Conservation (phyloP, 2,113 vertebrate species). For the Nipponia nippon region DNA sequence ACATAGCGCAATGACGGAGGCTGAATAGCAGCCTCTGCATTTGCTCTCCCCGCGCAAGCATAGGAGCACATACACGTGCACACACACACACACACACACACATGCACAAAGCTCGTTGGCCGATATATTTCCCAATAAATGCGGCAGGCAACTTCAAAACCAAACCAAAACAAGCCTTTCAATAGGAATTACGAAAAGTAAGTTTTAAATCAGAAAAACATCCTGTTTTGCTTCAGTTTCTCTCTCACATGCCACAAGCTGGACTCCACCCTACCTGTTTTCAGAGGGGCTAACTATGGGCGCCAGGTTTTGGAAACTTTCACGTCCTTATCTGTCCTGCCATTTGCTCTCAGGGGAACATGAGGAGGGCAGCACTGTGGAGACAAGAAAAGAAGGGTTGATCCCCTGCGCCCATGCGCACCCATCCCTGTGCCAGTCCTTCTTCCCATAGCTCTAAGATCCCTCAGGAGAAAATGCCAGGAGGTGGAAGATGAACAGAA, state of each 20-base stretch:
- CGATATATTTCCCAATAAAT: not conserved
- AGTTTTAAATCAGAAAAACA: slow-evolving; percentile 27
- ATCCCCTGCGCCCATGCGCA: not conserved
- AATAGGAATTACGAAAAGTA: slow-evolving; percentile 19
- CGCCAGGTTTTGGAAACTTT: not conserved
- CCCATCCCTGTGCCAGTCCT: not conserved
- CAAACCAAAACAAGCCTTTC: not conserved
- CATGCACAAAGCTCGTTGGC: not conserved
- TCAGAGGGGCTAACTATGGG: not conserved
- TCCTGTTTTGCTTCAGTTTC: slow-evolving; percentile 55
- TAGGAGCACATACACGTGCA: accelerated
- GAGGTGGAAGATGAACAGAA: not conserved
- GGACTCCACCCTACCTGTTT: slow-evolving; percentile 34
- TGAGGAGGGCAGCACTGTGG: not conserved
- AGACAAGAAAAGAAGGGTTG: not conserved
- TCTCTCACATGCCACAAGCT: not conserved
- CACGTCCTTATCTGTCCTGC: not conserved
- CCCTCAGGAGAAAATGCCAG: not conserved
- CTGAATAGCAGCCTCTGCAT: not conserved
- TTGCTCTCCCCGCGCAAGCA: not conserved
- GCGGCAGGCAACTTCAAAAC: not conserved
- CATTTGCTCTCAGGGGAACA: not conserved
- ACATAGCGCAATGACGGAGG: not conserved
- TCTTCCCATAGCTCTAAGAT: not conserved
- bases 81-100: not conserved